Evolutionary conservation across 2,888 invertebrate species (phyloP).

Genomic region (Priocnemis perturbator): DNA sequence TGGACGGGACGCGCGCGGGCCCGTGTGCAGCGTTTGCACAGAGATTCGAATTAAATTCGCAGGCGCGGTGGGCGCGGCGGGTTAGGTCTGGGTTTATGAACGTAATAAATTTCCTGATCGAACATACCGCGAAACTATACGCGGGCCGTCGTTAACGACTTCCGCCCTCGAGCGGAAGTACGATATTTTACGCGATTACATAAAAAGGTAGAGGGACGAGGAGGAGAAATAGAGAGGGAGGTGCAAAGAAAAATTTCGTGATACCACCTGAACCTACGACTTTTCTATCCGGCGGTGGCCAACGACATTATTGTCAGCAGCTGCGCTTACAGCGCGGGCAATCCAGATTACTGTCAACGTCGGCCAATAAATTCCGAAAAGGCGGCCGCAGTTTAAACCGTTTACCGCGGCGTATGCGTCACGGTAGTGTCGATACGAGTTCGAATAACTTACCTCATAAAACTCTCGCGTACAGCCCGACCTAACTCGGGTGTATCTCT

Average conservation of each 20-base stretch:
- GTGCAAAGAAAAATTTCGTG: no score
- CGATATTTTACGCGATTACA: no score
- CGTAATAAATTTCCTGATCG: slow-evolving; percentile 36
- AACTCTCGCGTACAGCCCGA: slow-evolving; percentile 15
- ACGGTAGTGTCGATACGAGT: slow-evolving; percentile 24
- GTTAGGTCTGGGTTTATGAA: slow-evolving; percentile 40
- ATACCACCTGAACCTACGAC: no score
- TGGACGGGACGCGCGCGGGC: no score
- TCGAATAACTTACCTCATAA: slow-evolving; percentile 30
- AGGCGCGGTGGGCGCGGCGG: slow-evolving; percentile 35
- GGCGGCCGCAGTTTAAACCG: slow-evolving; percentile 28
- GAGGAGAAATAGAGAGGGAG: no score
- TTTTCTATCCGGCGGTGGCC: no score
- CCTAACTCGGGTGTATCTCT: not conserved
- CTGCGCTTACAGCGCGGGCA: slow-evolving; percentile 17
- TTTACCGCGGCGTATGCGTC: slow-evolving; percentile 35
- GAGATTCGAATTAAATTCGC: slow-evolving; percentile 41
- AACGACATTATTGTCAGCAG: slow-evolving; percentile 35
- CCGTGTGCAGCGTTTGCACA: slow-evolving; percentile 5
- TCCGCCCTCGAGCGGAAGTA: no score
- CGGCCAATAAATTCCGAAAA: slow-evolving; percentile 32
- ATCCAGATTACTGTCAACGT: slow-evolving; percentile 36
- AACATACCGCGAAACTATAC: slow-evolving; percentile 17
- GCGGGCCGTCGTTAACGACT: no score
- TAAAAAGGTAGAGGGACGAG: no score